Evolutionary conservation across 1,140 invertebrate genomes (phyloP).

Genomic region (Acyrthosiphon pisum): DNA sequence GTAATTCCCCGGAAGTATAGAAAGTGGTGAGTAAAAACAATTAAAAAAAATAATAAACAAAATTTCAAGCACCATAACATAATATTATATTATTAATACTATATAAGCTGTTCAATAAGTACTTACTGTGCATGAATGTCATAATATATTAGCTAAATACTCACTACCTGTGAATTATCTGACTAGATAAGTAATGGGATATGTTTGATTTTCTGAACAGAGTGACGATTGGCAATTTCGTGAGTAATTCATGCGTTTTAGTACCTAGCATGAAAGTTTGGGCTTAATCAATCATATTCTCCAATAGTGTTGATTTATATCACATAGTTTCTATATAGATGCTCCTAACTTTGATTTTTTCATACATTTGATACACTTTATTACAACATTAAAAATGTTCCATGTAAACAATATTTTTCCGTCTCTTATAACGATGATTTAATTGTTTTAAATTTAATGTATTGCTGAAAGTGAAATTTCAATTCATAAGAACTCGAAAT

Average conservation of each 20-base stretch:
- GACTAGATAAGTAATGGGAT: background rate
- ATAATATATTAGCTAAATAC: too few species aligned
- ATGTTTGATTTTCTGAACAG: background rate
- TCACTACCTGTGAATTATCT: background rate
- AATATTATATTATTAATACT: background rate
- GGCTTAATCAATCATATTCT: background rate
- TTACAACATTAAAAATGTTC: background rate
- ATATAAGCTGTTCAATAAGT: too few species aligned
- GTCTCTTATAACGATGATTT: background rate
- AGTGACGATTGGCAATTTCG: background rate
- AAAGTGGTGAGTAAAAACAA: background rate
- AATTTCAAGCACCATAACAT: background rate
- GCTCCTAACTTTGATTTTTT: background rate
- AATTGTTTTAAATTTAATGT: background rate
- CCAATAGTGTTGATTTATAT: background rate
- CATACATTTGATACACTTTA: background rate
- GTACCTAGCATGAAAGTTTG: background rate
- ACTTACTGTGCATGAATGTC: too few species aligned
- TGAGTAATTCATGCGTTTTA: background rate
- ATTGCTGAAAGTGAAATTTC: background rate
- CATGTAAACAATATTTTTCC: background rate
- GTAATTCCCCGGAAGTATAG: too few species aligned
- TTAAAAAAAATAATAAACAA: background rate
- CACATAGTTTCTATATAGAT: background rate
- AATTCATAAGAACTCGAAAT: background rate